Evolutionary conservation across 2,888 invertebrate species (phyloP), one percentile per base, ranked within the genome.

Genomic region (Dynastes grantii): DNA sequence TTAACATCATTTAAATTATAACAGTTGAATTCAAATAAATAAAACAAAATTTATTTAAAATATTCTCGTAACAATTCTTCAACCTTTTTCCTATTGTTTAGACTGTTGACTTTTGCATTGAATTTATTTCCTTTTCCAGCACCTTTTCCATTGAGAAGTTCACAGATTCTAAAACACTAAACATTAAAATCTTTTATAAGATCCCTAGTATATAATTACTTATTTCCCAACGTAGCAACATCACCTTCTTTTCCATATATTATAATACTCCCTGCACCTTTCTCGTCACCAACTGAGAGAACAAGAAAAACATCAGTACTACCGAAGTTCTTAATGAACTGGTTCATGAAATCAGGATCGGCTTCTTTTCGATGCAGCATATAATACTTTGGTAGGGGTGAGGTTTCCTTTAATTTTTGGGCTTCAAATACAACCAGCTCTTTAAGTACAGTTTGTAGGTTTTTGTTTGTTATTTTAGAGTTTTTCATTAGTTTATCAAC

Each of bases 81-180:
- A 84, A 94, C 95, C 87, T 94, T 92, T 40, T 88, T 88, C 58
- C 94, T 88, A 79, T 91, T 92, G n/a, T 90, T 88, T 83, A 95
- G 87, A 84, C 94, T 94, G 3, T 90, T 91, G 0, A 94, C 94
- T 89, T 96, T 96, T 0, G 94, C 96, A 89, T 95, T 95, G 84
- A 92, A 96, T 82, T 91, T 91, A 55, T 92, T 92, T 73, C 93
- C 92, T 85, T 94, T 94, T 64, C 92, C 93, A 45, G 93, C 94
- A 8, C 96, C 96, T 89, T 96, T 96, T 2, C 94, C 95, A 83
- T 93, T 93, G 16, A 96, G 86, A 0, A 95, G 78, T 55, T 92
- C 92, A 73, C 92, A 91, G 80, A 96, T 91, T 84, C 93, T 93
- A 88, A 81, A 92, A 88, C 81, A 88, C 6, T 16, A 37, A 29